Percentiles rank a stretch among this genome's conserved stretches.
These are phyloP conservation scores for Knipowitschia caucasica DNA, from an alignment of 2,797 vertebrate species.

Conservation along the genomic window DNA sequence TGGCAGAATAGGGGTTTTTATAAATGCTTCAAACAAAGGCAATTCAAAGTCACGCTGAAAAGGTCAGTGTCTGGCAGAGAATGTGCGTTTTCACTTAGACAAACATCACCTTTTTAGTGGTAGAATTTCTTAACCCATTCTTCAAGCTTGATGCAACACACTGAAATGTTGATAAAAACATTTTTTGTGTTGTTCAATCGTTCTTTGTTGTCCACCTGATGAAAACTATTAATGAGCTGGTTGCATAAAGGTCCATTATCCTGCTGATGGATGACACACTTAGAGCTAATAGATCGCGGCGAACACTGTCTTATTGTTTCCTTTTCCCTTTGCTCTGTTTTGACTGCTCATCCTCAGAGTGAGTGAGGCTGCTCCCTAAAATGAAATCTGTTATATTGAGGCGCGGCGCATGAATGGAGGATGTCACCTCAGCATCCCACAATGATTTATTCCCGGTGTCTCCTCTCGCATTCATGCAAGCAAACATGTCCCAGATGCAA, in stretches of 20 bases:
- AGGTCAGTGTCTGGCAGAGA: no score
- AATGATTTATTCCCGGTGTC: slow-evolving; percentile 55
- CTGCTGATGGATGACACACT: slow-evolving; percentile 10
- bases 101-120: no score
- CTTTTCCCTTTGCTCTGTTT: not conserved
- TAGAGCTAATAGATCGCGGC: slow-evolving; percentile 24
- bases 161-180: not conserved
- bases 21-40: no score
- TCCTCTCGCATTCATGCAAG: slow-evolving; percentile 3
- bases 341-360: slow-evolving; percentile 35
- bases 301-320: slow-evolving; percentile 13
- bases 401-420: slow-evolving; percentile 36
- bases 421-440: slow-evolving; percentile 33
- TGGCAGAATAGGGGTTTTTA: slow-evolving; percentile 13
- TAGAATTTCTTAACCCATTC: not conserved
- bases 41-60: not conserved
- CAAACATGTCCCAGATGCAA: not conserved
- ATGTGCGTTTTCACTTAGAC: no score
- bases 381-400: slow-evolving; percentile 26
- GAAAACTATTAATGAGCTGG: not conserved
- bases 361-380: slow-evolving; percentile 21
- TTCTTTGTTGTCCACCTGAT: not conserved
- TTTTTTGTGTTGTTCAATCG: not conserved
- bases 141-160: slow-evolving; percentile 3
- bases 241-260: slow-evolving; percentile 19